phyloP scores from a whole-genome alignment of 2,888 invertebrate genomes.

The Mimas tiliae region DNA sequence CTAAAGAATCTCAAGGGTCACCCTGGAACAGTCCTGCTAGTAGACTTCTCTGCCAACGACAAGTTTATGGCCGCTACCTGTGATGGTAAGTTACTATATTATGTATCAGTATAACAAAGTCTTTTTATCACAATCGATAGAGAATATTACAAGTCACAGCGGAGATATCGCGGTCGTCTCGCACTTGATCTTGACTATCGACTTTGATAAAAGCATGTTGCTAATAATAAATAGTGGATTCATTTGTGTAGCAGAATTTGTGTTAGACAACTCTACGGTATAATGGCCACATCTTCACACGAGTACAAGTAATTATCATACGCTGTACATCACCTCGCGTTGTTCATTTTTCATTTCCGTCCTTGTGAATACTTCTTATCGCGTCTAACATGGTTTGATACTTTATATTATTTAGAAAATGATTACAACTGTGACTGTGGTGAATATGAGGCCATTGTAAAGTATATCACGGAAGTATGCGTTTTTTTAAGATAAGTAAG shows the following conservation, averaged over 20 bases:
- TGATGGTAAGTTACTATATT: constrained; percentile 87
- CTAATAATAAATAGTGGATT: constrained; percentile 19
- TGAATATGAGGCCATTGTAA: constrained; percentile 39
- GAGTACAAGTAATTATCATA: constrained; percentile 11
- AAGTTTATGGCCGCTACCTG: constrained; percentile 93
- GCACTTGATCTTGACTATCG: constrained; percentile 13
- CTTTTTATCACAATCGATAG: constrained; percentile 16
- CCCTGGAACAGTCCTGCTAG: constrained; percentile 88
- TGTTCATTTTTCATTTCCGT: constrained; percentile 22
- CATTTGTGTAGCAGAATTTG: neutral
- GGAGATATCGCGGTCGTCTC: constrained; percentile 4
- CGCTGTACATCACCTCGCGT: constrained; percentile 4
- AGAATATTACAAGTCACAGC: neutral
- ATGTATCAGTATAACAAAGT: constrained; percentile 1
- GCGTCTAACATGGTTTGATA: constrained; percentile 21
- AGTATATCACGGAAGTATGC: constrained; percentile 29
- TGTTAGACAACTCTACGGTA: constrained; percentile 12
- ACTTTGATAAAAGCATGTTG: constrained; percentile 9
- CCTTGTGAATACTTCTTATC: constrained; percentile 23
- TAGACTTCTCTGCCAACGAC: constrained; percentile 93
- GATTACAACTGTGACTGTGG: constrained; percentile 33
- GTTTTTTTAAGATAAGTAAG: neutral
- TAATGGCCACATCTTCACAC: constrained; percentile 27
- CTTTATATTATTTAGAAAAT: constrained; percentile 36
- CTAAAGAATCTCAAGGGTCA: constrained; percentile 93